These are phyloP conservation scores for Mus spretus DNA, from an alignment of 2,797 vertebrate genomes.

Conservation along the genomic window DNA sequence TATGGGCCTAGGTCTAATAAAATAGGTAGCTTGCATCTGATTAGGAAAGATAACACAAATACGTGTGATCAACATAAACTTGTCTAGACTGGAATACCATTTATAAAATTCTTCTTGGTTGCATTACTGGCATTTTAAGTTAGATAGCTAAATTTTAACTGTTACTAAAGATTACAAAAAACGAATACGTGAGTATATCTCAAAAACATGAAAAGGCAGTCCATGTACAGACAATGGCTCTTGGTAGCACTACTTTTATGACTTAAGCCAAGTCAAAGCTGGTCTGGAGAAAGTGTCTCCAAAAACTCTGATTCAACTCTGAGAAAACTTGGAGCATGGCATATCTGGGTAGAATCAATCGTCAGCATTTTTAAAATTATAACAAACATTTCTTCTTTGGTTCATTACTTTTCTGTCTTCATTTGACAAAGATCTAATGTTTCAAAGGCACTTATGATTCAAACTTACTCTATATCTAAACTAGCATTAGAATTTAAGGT, in stretches of 20 bases:
- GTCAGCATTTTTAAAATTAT: background rate
- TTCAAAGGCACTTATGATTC: conserved; percentile 28
- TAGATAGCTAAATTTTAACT: conserved; percentile 60
- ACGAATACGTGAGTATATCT: background rate
- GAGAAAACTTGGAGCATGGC: background rate
- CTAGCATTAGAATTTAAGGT: conserved; percentile 5
- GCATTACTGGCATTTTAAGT: background rate
- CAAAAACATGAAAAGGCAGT: background rate
- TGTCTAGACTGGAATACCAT: background rate
- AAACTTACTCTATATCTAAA: conserved; percentile 36
- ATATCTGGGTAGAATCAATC: background rate
- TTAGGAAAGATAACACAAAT: conserved; percentile 32
- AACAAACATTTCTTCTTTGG: conserved; percentile 35
- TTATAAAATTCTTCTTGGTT: background rate
- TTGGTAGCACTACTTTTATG: background rate
- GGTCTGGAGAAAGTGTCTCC: background rate
- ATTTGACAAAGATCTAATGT: conserved; percentile 4
- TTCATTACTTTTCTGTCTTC: background rate
- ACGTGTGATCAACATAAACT: background rate
- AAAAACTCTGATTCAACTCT: background rate
- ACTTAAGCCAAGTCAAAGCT: background rate
- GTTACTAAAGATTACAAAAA: conserved; percentile 25
- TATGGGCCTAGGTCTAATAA: background rate
- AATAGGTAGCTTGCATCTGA: background rate
- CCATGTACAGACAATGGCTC: background rate